Evolutionary conservation across 2,888 invertebrate species (phyloP).

Genomic region (Pemphredon lugubris): DNA sequence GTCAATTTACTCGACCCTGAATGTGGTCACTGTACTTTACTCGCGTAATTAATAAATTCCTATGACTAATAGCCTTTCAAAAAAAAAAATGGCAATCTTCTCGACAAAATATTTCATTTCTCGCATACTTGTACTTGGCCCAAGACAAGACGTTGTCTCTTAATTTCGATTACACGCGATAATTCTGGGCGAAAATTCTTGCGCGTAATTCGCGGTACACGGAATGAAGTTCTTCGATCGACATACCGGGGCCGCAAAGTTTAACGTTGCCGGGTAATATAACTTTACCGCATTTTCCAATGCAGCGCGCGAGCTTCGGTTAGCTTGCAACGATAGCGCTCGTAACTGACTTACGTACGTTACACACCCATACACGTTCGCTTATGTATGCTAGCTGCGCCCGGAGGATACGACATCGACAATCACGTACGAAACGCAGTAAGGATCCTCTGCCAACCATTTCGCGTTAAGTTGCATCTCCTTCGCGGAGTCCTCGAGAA

Average conservation of each 20-base stretch:
- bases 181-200: too few relatives aligned
- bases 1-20: background rate
- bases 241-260: too few relatives aligned
- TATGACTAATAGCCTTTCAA: background rate
- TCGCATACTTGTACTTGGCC: too few relatives aligned
- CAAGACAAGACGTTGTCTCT: too few relatives aligned
- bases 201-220: too few relatives aligned
- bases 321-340: slow-evolving; percentile 30
- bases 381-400: slow-evolving; percentile 45
- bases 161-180: too few relatives aligned
- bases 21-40: background rate
- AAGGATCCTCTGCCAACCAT: slow-evolving; percentile 1
- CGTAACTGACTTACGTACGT: slow-evolving; percentile 23
- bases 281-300: slow-evolving; percentile 14
- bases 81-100: too few relatives aligned
- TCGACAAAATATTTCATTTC: background rate
- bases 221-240: too few relatives aligned
- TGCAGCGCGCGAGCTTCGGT: slow-evolving; percentile 34
- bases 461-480: background rate
- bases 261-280: too few relatives aligned
- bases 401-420: slow-evolving; percentile 30
- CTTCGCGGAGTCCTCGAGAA: background rate
- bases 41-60: background rate
- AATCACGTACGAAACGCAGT: slow-evolving; percentile 35
- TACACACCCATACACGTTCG: slow-evolving; percentile 29